Percentiles rank a stretch among this genome's conserved stretches.
Conservation (phyloP, 1,140 invertebrate species). For the Pseudomyrmex sp. region DNA sequence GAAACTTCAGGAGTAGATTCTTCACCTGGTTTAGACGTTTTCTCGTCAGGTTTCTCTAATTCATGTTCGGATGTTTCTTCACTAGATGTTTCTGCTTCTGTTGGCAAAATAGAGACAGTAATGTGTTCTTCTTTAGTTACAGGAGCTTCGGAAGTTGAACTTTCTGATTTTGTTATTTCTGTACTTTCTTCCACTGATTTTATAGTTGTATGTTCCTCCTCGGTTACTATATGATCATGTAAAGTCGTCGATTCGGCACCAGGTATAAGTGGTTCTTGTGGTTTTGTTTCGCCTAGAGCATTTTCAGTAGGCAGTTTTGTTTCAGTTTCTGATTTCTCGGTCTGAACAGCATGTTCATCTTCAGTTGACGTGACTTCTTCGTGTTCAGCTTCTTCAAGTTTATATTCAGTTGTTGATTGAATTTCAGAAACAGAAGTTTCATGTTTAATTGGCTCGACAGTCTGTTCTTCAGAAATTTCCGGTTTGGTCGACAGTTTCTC, state of each 20-base stretch:
- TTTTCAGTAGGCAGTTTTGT: constrained; percentile 47
- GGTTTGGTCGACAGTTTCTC: constrained; percentile 1
- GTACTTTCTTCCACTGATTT: constrained; percentile 45
- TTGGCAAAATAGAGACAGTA: constrained; percentile 1
- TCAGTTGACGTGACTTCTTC: constrained; percentile 50
- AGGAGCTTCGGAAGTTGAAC: constrained; percentile 43
- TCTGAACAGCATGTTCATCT: constrained; percentile 28
- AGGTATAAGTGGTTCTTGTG: constrained; percentile 37
- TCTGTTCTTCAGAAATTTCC: constrained; percentile 9
- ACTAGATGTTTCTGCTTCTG: constrained; percentile 9
- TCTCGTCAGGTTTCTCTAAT: constrained; percentile 14
- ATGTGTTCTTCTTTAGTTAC: constrained; percentile 47
- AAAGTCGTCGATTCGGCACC: constrained; percentile 25
- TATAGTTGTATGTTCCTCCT: constrained; percentile 39
- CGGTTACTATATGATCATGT: constrained; percentile 36
- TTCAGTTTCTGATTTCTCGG: constrained; percentile 56
- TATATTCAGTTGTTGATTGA: constrained; percentile 13
- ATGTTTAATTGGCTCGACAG: constrained; percentile 5
- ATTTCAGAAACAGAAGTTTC: constrained; percentile 40
- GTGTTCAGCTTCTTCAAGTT: constrained; percentile 19
- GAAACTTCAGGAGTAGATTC: constrained; percentile 31
- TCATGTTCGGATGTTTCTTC: constrained; percentile 12
- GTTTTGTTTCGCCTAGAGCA: constrained; percentile 51
- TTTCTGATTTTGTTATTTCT: constrained; percentile 24
- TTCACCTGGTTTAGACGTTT: neutral